Percentiles rank a stretch among this genome's conserved stretches.
Evolutionary conservation across 2,797 vertebrate genomes (phyloP).

Genomic region (Sebastes melanostomus): DNA sequence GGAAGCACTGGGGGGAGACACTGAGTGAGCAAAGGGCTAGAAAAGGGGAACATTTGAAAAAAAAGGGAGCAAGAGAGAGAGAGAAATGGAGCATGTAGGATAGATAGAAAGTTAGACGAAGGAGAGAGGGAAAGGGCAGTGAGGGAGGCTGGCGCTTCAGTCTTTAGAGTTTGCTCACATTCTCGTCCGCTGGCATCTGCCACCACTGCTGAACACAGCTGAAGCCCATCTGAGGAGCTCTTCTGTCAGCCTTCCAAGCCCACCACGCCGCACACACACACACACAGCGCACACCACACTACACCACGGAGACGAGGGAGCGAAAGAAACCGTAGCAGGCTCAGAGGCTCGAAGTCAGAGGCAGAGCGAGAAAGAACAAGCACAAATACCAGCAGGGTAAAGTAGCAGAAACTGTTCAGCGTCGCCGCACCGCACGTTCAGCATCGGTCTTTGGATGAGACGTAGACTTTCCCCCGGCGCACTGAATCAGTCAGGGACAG

Average conservation of each 20-base stretch:
- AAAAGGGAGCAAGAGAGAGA: slow-evolving; percentile 8
- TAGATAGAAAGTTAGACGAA: slow-evolving; percentile 31
- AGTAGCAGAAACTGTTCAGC: slow-evolving; percentile 40
- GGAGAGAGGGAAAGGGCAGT: slow-evolving; percentile 38
- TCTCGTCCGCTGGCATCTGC: slow-evolving; percentile 88
- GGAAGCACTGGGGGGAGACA: slow-evolving; percentile 48
- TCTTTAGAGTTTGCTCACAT: slow-evolving; percentile 68
- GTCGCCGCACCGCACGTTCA: background rate
- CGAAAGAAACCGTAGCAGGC: slow-evolving; percentile 59
- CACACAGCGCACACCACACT: background rate
- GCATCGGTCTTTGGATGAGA: slow-evolving; percentile 25
- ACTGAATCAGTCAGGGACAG: slow-evolving; percentile 32
- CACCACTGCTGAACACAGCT: slow-evolving; percentile 82
- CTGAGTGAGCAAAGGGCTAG: slow-evolving; percentile 31
- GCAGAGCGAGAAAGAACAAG: slow-evolving; percentile 39
- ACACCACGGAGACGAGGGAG: slow-evolving; percentile 45
- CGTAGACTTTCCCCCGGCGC: slow-evolving; percentile 24
- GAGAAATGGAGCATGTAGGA: slow-evolving; percentile 29
- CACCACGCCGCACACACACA: slow-evolving; percentile 56
- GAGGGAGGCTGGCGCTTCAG: slow-evolving; percentile 71
- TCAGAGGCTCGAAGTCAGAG: slow-evolving; percentile 54
- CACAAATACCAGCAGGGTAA: slow-evolving; percentile 47
- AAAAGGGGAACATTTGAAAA: slow-evolving; percentile 39
- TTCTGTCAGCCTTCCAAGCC: slow-evolving; percentile 88
- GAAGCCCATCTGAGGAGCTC: slow-evolving; percentile 86